These are phyloP conservation scores for Bombyx mandarina DNA, from an alignment of 1,140 invertebrate species.

Conservation along the genomic window DNA sequence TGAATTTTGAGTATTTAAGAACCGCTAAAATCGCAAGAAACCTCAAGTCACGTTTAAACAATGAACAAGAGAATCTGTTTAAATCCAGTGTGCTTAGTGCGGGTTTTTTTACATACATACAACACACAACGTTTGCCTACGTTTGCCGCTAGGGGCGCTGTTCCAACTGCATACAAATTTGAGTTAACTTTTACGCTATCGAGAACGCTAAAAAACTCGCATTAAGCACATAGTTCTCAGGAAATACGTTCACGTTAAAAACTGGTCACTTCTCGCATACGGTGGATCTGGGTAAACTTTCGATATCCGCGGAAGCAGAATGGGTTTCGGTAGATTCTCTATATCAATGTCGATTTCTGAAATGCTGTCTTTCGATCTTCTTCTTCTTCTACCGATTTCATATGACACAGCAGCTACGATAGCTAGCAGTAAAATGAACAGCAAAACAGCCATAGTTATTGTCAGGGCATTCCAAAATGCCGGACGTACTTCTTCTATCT, in stretches of 20 bases:
- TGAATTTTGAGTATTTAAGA: no score
- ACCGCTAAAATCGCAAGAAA: no score
- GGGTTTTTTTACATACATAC: no score
- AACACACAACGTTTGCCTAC: no score
- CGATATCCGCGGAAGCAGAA: slow-evolving; percentile 27
- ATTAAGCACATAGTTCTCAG: no score
- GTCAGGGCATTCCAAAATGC: slow-evolving; percentile 21
- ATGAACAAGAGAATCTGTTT: no score
- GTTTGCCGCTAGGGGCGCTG: no score
- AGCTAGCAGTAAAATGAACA: slow-evolving; percentile 15
- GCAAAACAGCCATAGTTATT: slow-evolving; percentile 19
- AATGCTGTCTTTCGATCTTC: not conserved
- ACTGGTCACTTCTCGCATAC: slow-evolving; percentile 8
- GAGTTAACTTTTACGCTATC: no score
- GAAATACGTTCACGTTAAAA: slow-evolving; percentile 1
- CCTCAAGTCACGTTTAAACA: no score
- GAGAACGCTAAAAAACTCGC: no score
- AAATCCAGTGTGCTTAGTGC: no score
- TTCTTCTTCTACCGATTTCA: slow-evolving; percentile 21
- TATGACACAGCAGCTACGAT: slow-evolving; percentile 14
- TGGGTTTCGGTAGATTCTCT: slow-evolving; percentile 18
- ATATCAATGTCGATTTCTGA: slow-evolving; percentile 9
- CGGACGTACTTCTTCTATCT: not conserved
- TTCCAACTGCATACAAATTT: no score
- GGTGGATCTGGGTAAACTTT: slow-evolving; percentile 17